A percentile compares a stretch with the other conserved stretches of the same genome.
Evolutionary conservation across 2,888 invertebrate species (phyloP).

Genomic region (Campoplex capitator): DNA sequence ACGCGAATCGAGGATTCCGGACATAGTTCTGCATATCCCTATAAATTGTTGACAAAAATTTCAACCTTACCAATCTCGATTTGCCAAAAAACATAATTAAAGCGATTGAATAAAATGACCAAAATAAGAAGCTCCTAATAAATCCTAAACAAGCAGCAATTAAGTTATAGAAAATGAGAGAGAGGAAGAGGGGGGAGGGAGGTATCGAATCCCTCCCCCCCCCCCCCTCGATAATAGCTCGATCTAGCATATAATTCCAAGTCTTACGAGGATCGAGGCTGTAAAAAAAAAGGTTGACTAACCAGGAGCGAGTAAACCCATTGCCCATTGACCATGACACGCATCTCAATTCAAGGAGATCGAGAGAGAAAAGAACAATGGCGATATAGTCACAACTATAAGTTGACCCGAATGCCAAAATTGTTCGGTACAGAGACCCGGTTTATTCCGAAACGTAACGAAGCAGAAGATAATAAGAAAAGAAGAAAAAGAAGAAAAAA

Average conservation of each 20-base stretch:
- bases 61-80: background rate
- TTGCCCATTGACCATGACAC: slow-evolving; percentile 80
- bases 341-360: slow-evolving; percentile 80
- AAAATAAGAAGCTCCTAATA: background rate
- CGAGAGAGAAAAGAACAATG: slow-evolving; percentile 70
- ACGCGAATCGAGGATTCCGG: background rate
- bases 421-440: slow-evolving; percentile 54
- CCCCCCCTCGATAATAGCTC: background rate
- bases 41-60: too few species aligned
- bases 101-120: background rate
- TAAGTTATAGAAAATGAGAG: background rate
- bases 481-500: background rate
- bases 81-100: background rate
- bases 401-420: slow-evolving; percentile 78
- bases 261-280: slow-evolving; percentile 62
- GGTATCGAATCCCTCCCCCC: too few species aligned
- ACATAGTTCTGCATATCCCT: too few species aligned
- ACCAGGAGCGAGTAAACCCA: slow-evolving; percentile 66
- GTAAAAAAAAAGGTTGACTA: slow-evolving; percentile 65
- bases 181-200: too few species aligned
- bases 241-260: slow-evolving; percentile 55
- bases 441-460: slow-evolving; percentile 16
- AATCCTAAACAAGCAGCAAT: background rate
- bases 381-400: slow-evolving; percentile 57
- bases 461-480: background rate